These are phyloP conservation scores for Ridgeia piscesae DNA, from an alignment of 1,140 invertebrate genomes.

Conservation along the genomic window DNA sequence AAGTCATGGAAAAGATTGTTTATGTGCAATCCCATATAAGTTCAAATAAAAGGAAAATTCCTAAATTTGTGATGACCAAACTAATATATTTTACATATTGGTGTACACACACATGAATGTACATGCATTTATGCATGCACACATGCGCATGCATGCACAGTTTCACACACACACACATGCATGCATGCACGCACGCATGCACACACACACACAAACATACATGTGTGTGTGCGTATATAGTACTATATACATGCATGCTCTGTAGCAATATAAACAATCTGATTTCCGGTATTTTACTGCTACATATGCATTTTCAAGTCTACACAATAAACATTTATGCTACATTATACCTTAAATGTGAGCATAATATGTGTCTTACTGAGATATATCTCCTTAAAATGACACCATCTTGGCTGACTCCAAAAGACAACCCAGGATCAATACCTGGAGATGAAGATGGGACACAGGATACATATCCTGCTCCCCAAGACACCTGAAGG, in stretches of 20 bases:
- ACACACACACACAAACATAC: not conserved
- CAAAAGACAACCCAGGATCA: not conserved
- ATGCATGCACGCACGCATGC: not conserved
- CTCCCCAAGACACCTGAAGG: not conserved
- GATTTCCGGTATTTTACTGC: no score
- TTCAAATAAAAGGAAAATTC: no score
- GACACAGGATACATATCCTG: not conserved
- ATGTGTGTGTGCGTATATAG: no score
- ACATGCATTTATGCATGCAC: no score
- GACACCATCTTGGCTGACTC: not conserved
- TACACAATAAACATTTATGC: not conserved
- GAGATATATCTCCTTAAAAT: not conserved
- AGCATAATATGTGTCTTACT: not conserved
- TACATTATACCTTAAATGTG: not conserved
- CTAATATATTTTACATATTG: not conserved
- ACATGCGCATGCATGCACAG: not conserved
- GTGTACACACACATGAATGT: not conserved
- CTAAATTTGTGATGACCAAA: no score
- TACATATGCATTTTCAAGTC: not conserved
- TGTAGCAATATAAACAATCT: no score
- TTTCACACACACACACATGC: not conserved
- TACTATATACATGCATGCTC: no score
- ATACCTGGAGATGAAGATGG: not conserved
- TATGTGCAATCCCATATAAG: no score
- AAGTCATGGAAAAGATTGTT: not conserved